Evolutionary conservation across 2,797 vertebrate species (phyloP).

Genomic region (Tenualosa ilisha): DNA sequence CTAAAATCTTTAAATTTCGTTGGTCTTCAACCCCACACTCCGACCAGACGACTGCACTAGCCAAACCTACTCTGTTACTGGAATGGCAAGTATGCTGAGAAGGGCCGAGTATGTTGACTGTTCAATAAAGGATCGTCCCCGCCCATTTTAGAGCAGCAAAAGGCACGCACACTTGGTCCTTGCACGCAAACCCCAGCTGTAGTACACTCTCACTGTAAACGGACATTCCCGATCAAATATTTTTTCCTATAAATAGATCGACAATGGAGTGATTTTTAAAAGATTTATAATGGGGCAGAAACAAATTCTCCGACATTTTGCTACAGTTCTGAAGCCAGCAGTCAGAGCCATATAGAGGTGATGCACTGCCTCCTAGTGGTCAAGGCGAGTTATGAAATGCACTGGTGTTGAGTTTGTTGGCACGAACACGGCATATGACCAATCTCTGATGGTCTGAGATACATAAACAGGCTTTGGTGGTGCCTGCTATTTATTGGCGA

Average conservation of each 20-base stretch:
- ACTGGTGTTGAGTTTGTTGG: too few species aligned
- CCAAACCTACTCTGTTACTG: not conserved
- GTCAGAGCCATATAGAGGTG: not conserved
- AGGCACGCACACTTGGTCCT: not conserved
- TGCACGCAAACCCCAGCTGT: not conserved
- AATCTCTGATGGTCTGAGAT: too few species aligned
- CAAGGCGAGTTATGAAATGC: not conserved
- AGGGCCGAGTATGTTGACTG: not conserved
- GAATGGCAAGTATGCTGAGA: not conserved
- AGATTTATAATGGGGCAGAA: too few species aligned
- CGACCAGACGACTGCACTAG: not conserved
- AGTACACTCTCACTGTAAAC: not conserved
- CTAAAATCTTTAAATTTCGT: not conserved
- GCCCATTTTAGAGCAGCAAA: constrained; percentile 1
- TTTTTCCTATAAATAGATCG: too few species aligned
- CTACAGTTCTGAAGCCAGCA: too few species aligned
- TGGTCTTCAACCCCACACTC: not conserved
- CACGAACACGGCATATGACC: too few species aligned
- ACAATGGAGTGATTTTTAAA: too few species aligned
- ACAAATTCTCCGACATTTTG: too few species aligned
- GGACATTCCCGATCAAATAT: not conserved
- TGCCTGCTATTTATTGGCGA: too few species aligned
- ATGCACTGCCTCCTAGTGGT: constrained; percentile 1
- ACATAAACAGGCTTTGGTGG: too few species aligned
- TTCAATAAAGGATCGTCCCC: constrained; percentile 17